Evolutionary conservation across 2,113 vertebrate species (phyloP), one percentile per base, ranked within the genome.

Genomic region (Hystrix brachyura): DNA sequence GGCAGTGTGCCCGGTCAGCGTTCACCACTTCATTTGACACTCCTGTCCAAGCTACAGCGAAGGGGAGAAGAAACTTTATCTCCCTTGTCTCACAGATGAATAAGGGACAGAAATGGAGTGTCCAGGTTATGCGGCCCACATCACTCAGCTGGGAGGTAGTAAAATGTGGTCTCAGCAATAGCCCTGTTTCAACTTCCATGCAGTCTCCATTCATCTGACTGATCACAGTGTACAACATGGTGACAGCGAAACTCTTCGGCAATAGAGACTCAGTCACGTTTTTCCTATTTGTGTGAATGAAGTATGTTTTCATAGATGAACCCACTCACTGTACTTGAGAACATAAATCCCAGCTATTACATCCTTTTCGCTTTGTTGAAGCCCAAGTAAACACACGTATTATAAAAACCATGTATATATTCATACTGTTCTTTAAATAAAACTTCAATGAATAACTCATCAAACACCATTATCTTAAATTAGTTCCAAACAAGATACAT

Each of bases 321-420:
- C 9, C 64, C 13, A n/a, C 23, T 67, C 65, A 34, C 23, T 80
- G 48, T 23, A 69, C 65, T 59, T 91, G 79, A 57, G 14, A 82
- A 84, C 21, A 11, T 19, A 87, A 12, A 11, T 74, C n/a, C 48
- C 51, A 86, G 32, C 59, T 57, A 59, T 32, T 38, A 60, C 51
- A 65, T 65, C 17, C 59, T 72, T 69, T 4, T 93, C n/a, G 51
- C 60, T 95, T 91, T 87, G 34, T 11, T 71, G 46, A 96, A 90
- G 51, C 19, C 21, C 51, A 69, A 0, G 79, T 43, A 76, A 91
- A 43, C 12, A 21, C 12, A 69, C 38, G 29, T 67, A 27, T 82
- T 94, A 64, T n/a, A 74, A 67, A 94, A 65, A 71, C 57, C 69
- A 5, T 83, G 4, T 18, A n/a, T 48, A 53, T 2, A 29, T 6